Evolutionary conservation across 2,113 vertebrate genomes (phyloP).

Genomic region (Burhinus oedicnemus): DNA sequence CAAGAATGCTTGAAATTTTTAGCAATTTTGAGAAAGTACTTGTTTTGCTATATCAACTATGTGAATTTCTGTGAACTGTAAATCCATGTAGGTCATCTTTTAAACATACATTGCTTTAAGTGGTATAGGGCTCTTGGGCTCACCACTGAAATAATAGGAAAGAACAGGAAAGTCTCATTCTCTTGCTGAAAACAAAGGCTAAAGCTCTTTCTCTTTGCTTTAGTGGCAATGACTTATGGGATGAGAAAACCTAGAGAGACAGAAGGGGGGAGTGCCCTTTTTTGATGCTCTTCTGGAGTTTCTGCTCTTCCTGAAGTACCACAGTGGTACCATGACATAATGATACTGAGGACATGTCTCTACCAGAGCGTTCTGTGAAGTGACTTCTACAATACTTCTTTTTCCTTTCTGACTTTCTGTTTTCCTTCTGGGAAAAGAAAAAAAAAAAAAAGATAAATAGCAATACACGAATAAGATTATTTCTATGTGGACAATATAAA

Average conservation of each 20-base stretch:
- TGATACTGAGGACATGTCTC: neutral
- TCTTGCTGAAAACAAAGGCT: neutral
- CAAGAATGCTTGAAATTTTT: neutral
- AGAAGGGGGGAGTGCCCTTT: neutral
- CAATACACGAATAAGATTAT: neutral
- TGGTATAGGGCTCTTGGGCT: neutral
- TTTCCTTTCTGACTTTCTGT: neutral
- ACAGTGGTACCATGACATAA: neutral
- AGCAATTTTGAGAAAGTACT: neutral
- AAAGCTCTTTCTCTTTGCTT: neutral
- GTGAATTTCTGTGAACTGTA: neutral
- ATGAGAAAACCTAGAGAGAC: neutral
- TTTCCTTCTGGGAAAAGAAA: fast-evolving
- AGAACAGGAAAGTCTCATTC: neutral
- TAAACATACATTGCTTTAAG: neutral
- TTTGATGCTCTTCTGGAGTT: neutral
- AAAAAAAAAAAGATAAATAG: neutral
- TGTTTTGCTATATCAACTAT: neutral
- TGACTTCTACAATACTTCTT: neutral
- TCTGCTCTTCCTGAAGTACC: neutral
- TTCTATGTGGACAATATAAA: neutral
- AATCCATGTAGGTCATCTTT: neutral
- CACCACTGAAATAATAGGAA: neutral
- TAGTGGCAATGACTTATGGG: neutral
- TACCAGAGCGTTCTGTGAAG: neutral